Base-by-base conservation (phyloP, 2,797 vertebrate species). In the Sebastes baramenuke region DNA sequence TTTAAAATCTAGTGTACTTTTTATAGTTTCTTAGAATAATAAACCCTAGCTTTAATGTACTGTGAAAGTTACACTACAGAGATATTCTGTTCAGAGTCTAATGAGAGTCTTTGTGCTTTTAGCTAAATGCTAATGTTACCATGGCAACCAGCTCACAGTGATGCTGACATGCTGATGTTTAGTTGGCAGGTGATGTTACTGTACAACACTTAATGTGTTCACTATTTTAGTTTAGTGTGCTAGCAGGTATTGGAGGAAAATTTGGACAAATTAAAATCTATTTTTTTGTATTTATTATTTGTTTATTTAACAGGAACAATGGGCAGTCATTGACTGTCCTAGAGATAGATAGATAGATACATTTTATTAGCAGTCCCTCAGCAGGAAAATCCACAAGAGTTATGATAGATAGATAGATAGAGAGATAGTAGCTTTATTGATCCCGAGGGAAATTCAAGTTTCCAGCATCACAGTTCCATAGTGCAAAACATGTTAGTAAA, bases 41-140 rank as follows among this genome's bases (percentile, higher is more conserved):
- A 0, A 42, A 42, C 5, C 2, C 0, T 42, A 42, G 0, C 38
- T 42, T 42, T 16, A 42, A 30, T 16, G 12, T n/a, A 11, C 34
- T 38, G 13, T 46, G 8, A 20, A 70, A 46, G 2, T 42, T 49
- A 3, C 22, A 6, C 14, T 4, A 2, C 22, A 20, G 29, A 61
- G 12, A 22, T 20, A 2, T 14, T 55, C 8, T 42, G 5, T 36
- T 75, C 12, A 25, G 11, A 25, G 34, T 66, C 12, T 42, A 46
- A 42, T 32, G 6, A 24, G 42, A 42, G 27, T 22, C 9, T 8
- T n/a, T 20, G 46, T 36, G 13, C 4, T 20, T 42, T 59, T 2
- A 67, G 32, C 46, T 72, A 46, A 58, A 52, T 58, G 27, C 38
- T 42, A 7, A 16, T 2, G 14, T 0, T 16, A 42, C 13, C 38